phyloP scores from a whole-genome alignment of 30 jellyfish, hydroid and myxozoan genomes.

The Hydractinia echinata region DNA sequence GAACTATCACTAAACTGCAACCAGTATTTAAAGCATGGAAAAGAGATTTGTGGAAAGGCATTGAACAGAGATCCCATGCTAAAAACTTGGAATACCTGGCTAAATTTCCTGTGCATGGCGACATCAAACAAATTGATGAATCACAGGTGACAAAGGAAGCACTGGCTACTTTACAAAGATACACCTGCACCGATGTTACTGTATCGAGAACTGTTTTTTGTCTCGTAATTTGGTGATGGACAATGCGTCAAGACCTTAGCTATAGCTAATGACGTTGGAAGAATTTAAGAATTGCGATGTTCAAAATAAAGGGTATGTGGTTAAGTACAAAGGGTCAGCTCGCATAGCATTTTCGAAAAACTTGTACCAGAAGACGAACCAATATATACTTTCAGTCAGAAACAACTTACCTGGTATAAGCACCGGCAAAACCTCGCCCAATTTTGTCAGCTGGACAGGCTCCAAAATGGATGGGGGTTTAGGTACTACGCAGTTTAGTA shows the following conservation, averaged over 20 bases:
- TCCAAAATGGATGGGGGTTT: constrained; percentile 5
- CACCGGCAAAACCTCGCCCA: neutral
- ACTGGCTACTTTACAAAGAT: neutral
- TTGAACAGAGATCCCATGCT: constrained; percentile 2
- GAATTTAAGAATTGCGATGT: constrained; percentile 16
- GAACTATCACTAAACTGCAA: neutral
- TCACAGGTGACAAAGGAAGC: neutral
- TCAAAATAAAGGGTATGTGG: constrained; percentile 20
- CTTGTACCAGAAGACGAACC: neutral
- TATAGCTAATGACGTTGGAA: constrained; percentile 25
- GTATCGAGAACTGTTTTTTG: neutral
- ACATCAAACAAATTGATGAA: neutral
- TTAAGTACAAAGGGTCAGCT: constrained; percentile 32
- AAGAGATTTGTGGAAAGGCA: constrained; percentile 10
- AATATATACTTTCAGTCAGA: constrained; percentile 10
- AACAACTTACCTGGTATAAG: constrained; percentile 14
- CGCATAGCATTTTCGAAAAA: neutral
- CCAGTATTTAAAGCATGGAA: constrained; percentile 5
- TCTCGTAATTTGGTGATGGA: constrained; percentile 8
- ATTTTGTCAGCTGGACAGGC: constrained; percentile 28
- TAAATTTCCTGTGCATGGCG: neutral
- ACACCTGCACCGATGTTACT: neutral
- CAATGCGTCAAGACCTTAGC: constrained; percentile 36
- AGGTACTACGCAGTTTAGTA: constrained; percentile 12
- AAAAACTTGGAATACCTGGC: constrained; percentile 1